Base-by-base conservation (phyloP, 2,888 invertebrate species). In the Sphinx pinastri region DNA sequence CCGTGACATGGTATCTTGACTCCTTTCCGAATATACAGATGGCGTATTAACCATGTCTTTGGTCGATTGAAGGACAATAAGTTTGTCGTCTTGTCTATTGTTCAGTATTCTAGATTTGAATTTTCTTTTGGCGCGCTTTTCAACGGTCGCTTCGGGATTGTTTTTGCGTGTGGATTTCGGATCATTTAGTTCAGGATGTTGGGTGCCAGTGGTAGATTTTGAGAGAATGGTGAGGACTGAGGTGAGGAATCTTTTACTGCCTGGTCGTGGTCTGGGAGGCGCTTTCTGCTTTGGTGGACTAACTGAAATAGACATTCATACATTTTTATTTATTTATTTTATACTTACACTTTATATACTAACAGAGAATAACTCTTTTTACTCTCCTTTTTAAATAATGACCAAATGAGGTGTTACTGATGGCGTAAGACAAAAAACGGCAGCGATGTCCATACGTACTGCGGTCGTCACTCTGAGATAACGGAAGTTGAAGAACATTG, bases 151-250 rank as follows among this genome's bases (percentile, higher is more conserved):
- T 0, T 0, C 51, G 12, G 11, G 11, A n/a, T 71, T 66, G 51
- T 6, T 49, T 25, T 72, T 76, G 2, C 49, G n/a, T n/a, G 16
- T 54, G 13, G 49, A 7, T 67, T 52, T 73, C 0, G 6, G 19
- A 47, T 69, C 57, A 38, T 74, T 71, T 58, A n/a, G 25, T 6
- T 84, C 88, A 0, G 88, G 87, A 49, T 74, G 83, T 69, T 90
- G 88, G 0, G 89, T 90, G 0, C 80, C 85, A 0, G 85, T 78
- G 0, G 89, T 85, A 0, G 84, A 80, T 76, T 89, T 86, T 0
- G 89, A 86, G 0, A 91, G 76, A 5, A 89, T 86, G 0, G 73
- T 82, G 0, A 88, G 77, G 0, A 88, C 86, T 0, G 89, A 88
- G 0, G 82, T 71, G 1, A 90, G 67, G 70, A 91, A 89, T 0